Conservation (phyloP, 2,113 vertebrate genomes). For the Myanophis thanlyinensis region DNA sequence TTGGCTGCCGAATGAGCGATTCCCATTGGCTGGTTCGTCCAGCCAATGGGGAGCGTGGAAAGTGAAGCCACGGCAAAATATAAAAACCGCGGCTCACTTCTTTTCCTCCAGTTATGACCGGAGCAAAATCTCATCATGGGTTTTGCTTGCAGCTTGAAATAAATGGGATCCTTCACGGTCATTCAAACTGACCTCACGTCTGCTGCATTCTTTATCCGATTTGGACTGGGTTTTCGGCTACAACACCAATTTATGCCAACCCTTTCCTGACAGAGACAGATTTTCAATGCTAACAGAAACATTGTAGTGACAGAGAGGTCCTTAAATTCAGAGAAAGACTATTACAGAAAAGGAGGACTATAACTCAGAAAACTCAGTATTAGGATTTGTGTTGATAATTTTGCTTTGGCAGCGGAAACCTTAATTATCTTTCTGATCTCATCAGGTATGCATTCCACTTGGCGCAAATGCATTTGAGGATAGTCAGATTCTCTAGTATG, state of each 20-base stretch:
- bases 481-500: neutral
- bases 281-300: neutral
- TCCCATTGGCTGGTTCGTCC: too few relatives aligned
- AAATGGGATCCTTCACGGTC: too few relatives aligned
- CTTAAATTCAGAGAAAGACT: neutral
- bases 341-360: neutral
- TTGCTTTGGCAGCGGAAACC: neutral
- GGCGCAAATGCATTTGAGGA: neutral
- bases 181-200: too few relatives aligned
- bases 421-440: neutral
- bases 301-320: neutral
- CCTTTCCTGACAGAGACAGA: neutral
- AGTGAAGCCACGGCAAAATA: too few relatives aligned
- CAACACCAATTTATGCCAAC: neutral
- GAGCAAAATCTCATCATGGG: too few relatives aligned
- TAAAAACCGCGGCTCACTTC: too few relatives aligned
- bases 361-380: neutral
- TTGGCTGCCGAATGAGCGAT: too few relatives aligned
- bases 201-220: too few relatives aligned
- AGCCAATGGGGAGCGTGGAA: too few relatives aligned
- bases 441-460: neutral
- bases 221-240: too few relatives aligned
- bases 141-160: too few relatives aligned
- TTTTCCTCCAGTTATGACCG: too few relatives aligned
- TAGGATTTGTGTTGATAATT: neutral